Evolutionary conservation across 1,140 invertebrate genomes (phyloP).

Genomic region (Zaprionus ornatus): DNA sequence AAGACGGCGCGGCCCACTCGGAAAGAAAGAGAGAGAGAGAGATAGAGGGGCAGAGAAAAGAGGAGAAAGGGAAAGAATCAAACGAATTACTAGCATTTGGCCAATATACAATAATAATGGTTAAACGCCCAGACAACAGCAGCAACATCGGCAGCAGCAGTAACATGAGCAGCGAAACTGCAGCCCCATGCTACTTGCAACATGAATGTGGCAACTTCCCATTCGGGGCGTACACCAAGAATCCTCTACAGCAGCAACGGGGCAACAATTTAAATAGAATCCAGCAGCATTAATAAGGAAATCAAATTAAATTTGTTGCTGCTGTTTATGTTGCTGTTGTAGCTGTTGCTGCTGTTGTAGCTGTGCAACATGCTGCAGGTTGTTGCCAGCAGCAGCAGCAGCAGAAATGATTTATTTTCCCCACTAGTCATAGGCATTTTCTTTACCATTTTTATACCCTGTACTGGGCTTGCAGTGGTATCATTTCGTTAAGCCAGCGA

Average conservation of each 20-base stretch:
- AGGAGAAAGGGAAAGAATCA: conserved; percentile 17
- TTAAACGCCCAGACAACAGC: conserved; percentile 60
- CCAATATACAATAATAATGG: conserved; percentile 71
- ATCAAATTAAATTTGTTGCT: conserved; percentile 61
- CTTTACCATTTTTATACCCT: not conserved
- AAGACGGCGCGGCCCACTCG: conserved; percentile 58
- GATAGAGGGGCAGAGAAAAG: too few relatives aligned
- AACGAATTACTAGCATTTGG: conserved; percentile 67
- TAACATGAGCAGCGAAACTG: conserved; percentile 31
- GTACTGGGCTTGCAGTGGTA: not conserved
- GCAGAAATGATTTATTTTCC: not conserved
- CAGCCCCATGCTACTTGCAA: conserved; percentile 19
- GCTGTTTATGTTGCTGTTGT: conserved; percentile 35
- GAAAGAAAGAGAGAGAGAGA: not conserved
- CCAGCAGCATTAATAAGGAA: conserved; percentile 53
- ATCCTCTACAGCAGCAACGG: conserved; percentile 22
- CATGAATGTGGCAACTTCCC: conserved; percentile 45
- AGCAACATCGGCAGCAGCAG: conserved; percentile 8
- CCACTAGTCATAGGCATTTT: not conserved
- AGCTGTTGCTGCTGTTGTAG: conserved; percentile 36
- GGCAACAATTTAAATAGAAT: conserved; percentile 65
- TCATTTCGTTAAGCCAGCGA: not conserved
- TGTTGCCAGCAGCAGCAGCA: conserved; percentile 25
- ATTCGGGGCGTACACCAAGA: conserved; percentile 44
- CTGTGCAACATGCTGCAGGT: conserved; percentile 35